Evolutionary conservation across 2,797 vertebrate genomes (phyloP).

Genomic region (Gadopsis marmoratus): DNA sequence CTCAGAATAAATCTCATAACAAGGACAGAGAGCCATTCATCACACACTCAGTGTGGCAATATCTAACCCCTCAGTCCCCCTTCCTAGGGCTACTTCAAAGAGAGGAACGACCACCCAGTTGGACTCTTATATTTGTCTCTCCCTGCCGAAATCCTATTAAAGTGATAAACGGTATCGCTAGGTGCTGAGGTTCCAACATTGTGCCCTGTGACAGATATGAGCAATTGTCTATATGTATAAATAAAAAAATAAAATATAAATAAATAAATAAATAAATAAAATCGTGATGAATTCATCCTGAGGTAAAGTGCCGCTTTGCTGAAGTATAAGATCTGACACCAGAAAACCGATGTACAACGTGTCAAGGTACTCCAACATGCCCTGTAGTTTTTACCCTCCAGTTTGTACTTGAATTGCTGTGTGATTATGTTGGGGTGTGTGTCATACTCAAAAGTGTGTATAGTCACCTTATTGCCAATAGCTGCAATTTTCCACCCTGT

Average conservation of each 20-base stretch:
- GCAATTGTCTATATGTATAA: conserved; percentile 23
- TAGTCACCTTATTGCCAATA: conserved; percentile 51
- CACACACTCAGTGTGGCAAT: conserved; percentile 41
- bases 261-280: no score
- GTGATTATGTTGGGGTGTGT: neutral
- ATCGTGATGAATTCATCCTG: conserved; percentile 46
- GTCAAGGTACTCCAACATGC: neutral
- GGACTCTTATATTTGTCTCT: conserved; percentile 61
- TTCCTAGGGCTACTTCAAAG: conserved; percentile 62
- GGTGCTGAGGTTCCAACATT: conserved; percentile 56
- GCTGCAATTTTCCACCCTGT: conserved; percentile 58
- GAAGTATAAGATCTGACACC: conserved; percentile 56
- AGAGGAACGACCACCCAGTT: conserved; percentile 65
- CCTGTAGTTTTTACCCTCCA: neutral
- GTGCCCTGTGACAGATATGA: conserved; percentile 59
- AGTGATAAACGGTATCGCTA: conserved; percentile 70
- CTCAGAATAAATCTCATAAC: conserved; percentile 74
- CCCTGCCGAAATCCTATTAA: conserved; percentile 76
- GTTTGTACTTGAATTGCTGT: conserved; percentile 31
- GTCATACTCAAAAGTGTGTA: conserved; percentile 29
- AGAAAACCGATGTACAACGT: conserved; percentile 30
- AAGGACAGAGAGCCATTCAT: conserved; percentile 69
- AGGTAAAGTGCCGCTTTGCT: conserved; percentile 51
- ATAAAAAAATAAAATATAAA: no score
- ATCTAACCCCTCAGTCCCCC: conserved; percentile 31